Percentiles rank a stretch among this genome's conserved stretches.
Evolutionary conservation across 1,140 invertebrate genomes (phyloP).

Genomic region (Batillaria attramentaria): DNA sequence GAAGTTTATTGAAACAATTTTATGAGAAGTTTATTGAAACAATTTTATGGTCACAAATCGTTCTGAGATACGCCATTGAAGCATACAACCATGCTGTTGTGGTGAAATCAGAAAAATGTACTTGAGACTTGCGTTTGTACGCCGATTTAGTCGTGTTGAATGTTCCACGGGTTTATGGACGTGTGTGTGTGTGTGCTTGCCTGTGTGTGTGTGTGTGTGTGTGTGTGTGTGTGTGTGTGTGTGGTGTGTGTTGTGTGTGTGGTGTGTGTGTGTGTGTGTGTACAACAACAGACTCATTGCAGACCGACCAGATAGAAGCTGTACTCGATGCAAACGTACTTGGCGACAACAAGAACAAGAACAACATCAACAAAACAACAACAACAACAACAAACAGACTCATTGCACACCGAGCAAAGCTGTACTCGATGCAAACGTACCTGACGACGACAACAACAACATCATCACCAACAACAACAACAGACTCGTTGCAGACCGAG

Average conservation of each 20-base stretch:
- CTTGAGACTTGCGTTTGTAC: background rate
- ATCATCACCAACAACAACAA: too few species aligned
- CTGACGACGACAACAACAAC: too few species aligned
- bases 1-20: background rate
- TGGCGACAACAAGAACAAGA: too few species aligned
- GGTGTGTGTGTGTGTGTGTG: background rate
- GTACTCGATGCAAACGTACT: too few species aligned
- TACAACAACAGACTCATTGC: too few species aligned
- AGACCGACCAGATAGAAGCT: too few species aligned
- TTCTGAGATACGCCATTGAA: background rate
- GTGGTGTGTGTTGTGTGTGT: slow-evolving; percentile 1
- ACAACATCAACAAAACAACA: too few species aligned
- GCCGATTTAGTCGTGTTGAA: too few species aligned
- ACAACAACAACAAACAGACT: too few species aligned
- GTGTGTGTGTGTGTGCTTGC: background rate
- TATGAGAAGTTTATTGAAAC: background rate
- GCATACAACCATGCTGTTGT: background rate
- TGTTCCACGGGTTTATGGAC: background rate
- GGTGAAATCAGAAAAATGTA: background rate
- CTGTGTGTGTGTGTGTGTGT: slow-evolving; percentile 25
- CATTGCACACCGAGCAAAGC: too few species aligned
- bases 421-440: too few species aligned
- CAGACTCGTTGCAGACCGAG: too few species aligned
- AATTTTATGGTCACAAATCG: background rate
- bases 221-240: slow-evolving; percentile 24